Conservation (phyloP, 1,140 invertebrate species). For the Amphibalanus amphitrite region DNA sequence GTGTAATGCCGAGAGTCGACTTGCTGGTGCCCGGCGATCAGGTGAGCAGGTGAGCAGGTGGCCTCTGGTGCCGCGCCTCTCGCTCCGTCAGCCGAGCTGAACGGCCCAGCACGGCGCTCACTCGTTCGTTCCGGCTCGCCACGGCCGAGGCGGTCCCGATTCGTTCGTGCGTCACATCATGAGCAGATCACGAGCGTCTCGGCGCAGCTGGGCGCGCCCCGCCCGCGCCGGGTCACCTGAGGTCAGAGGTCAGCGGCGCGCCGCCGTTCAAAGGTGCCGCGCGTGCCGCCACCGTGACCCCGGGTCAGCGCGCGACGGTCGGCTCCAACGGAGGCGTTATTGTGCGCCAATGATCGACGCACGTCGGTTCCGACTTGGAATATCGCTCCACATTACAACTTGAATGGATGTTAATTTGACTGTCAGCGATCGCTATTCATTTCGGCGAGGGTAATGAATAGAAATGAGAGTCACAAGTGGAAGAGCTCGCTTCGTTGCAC, state of each 20-base stretch:
- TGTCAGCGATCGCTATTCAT: not conserved
- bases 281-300: not conserved
- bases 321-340: not conserved
- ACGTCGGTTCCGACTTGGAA: not conserved
- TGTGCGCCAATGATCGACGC: not conserved
- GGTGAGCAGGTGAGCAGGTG: no score
- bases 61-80: no score
- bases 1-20: no score
- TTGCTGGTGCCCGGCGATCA: no score
- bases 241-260: not conserved
- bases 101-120: no score
- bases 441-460: not conserved
- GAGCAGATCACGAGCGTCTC: no score
- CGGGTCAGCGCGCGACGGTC: not conserved
- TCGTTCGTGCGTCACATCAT: no score
- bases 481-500: not conserved
- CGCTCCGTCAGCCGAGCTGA: no score
- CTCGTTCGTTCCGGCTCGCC: no score
- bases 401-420: not conserved
- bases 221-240: no score
- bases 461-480: not conserved
- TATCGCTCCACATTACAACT: not conserved
- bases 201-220: no score
- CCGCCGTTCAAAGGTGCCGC: not conserved
- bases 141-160: no score